Conservation (phyloP, 2,888 invertebrate genomes). For the Tenthredo amoena region DNA sequence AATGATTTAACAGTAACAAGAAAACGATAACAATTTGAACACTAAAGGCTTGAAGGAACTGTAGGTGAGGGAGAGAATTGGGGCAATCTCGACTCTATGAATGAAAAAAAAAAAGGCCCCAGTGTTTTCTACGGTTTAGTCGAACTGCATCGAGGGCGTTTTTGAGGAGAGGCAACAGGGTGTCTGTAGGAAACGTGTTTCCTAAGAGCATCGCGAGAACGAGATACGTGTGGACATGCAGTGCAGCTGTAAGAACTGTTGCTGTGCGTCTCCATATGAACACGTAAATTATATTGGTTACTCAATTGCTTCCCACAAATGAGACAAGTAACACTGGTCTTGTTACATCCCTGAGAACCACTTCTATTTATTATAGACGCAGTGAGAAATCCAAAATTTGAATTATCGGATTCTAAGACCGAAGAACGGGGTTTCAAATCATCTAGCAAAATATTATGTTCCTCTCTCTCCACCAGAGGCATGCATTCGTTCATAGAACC, state of each 20-base stretch:
- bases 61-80: constrained; percentile 34
- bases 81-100: constrained; percentile 27
- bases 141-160: constrained; percentile 74
- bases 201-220: constrained; percentile 91
- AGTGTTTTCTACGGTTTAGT: constrained; percentile 68
- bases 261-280: constrained; percentile 95
- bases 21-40: constrained; percentile 73
- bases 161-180: constrained; percentile 81
- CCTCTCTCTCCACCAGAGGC: constrained; percentile 57
- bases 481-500: constrained; percentile 59
- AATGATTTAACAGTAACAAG: constrained; percentile 73
- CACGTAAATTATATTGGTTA: constrained; percentile 94
- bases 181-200: constrained; percentile 94
- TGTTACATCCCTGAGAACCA: constrained; percentile 70
- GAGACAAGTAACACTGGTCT: constrained; percentile 85
- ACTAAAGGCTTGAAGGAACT: constrained; percentile 69
- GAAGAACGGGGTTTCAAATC: constrained; percentile 70
- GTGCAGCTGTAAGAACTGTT: constrained; percentile 93
- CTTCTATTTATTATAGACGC: constrained; percentile 64
- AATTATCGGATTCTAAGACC: constrained; percentile 60
- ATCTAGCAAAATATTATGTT: constrained; percentile 67
- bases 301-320: constrained; percentile 93
- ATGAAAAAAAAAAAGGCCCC: background rate
- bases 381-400: constrained; percentile 70
- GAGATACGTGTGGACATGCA: constrained; percentile 92